Base-by-base conservation (phyloP, 1,140 invertebrate species). In the Ephestia elutella region DNA sequence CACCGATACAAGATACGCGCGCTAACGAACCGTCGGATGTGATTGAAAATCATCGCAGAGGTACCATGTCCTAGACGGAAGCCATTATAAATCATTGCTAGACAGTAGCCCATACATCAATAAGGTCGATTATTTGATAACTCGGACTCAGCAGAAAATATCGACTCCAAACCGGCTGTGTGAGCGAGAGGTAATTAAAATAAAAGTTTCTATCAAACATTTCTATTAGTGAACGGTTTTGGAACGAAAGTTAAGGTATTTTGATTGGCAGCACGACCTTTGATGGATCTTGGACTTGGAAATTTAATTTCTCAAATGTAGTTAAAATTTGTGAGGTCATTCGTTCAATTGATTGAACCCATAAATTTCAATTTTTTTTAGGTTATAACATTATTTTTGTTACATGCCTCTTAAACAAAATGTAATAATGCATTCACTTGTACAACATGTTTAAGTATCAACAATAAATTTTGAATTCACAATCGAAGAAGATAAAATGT, bases 41-140 rank as follows among this genome's bases (percentile, higher is more conserved):
- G 85, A 87, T 87, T 87, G 84, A 85, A 86, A 87, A 86, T 87
- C 82, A 87, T 84, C 78, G 73, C 71, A 80, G 68, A 84, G 79
- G 69, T 78, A 84, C 78, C 76, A 75, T 87, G 81, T 87, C 81
- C 78, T 82, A 84, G 75, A 80, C 81, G 80, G 81, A 86, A 85
- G 81, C 81, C 74, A 78, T 75, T 81, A 87, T 87, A 84, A 86
- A 87, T 87, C 85, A 87, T 80, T 30, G 60, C 55, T 50, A 58
- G 78, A 86, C 82, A 77, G 85, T 80, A 83, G 78, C 79, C 67
- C 73, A 85, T 82, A 76, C 78, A 84, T 87, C 82, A 83, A 85
- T 85, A 81, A 76, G 73, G 77, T 80, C 73, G 81, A 87, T 82
- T 86, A 84, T 80, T 79, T 78, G 81, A 87, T 87, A 86, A 82